Evolutionary conservation across 30 jellyfish, hydroid and myxozoan species (phyloP).

Genomic region (Phacellophora camtschatica): DNA sequence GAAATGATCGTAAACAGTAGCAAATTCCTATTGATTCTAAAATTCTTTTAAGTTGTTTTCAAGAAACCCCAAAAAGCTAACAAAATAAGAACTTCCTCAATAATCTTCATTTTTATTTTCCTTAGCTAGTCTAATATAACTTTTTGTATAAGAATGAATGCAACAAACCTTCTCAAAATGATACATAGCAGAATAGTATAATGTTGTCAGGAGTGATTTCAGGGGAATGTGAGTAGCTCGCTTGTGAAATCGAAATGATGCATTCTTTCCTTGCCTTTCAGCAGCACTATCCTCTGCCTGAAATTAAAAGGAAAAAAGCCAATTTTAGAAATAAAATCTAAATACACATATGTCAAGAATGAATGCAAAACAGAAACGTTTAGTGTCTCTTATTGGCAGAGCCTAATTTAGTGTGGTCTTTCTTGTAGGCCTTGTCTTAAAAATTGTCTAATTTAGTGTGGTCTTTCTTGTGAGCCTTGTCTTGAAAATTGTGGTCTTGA

Average conservation of each 20-base stretch:
- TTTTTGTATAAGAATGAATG: neutral
- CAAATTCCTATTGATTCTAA: no score
- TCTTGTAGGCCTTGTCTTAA: no score
- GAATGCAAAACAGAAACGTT: no score
- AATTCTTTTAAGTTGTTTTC: no score
- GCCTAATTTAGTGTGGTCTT: no score
- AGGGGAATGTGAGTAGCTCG: constrained; percentile 44
- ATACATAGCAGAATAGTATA: constrained; percentile 78
- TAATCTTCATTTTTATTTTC: neutral
- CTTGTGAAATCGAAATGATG: constrained; percentile 45
- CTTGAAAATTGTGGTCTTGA: no score
- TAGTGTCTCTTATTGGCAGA: no score
- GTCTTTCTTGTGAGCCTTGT: no score
- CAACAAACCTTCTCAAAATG: constrained; percentile 73
- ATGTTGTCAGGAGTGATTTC: constrained; percentile 71
- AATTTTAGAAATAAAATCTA: neutral
- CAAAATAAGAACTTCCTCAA: neutral
- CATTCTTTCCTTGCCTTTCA: constrained; percentile 53
- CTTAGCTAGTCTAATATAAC: neutral
- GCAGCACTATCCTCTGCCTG: constrained; percentile 66
- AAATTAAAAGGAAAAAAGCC: constrained; percentile 5
- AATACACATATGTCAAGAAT: neutral
- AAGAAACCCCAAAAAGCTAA: no score
- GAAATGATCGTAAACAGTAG: no score
- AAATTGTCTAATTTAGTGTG: no score